phyloP scores from a whole-genome alignment of 2,797 vertebrate species.

The Eptatretus atami region DNA sequence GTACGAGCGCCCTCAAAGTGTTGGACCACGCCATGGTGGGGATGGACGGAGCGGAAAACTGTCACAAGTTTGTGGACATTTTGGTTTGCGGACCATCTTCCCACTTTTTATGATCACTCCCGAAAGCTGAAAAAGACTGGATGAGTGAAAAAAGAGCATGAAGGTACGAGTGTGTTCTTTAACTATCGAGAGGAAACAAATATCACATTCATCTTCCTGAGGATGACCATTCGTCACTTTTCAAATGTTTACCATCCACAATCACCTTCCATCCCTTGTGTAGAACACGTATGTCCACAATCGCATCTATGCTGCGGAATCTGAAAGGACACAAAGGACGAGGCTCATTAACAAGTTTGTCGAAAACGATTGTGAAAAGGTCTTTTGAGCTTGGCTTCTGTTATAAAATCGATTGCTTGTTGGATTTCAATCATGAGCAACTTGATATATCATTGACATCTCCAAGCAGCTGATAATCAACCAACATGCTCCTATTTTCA shows the following conservation, averaged over 20 bases:
- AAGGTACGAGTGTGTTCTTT: conserved; percentile 29
- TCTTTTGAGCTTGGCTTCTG: conserved; percentile 10
- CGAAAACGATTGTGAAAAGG: conserved; percentile 94
- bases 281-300: conserved; percentile 85
- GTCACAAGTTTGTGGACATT: conserved; percentile 92
- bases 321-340: conserved; percentile 79
- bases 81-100: conserved; percentile 65
- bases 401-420: background rate
- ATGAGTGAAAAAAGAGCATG: conserved; percentile 66
- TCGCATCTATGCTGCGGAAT: conserved; percentile 77
- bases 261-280: background rate
- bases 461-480: background rate
- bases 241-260: background rate
- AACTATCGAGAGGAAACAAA: background rate
- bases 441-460: background rate
- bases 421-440: background rate
- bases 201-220: background rate
- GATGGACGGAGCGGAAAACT: conserved; percentile 63
- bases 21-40: conserved; percentile 86
- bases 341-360: conserved; percentile 80
- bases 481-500: conserved; percentile 1
- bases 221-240: background rate
- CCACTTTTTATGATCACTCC: conserved; percentile 92
- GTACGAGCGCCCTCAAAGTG: conserved; percentile 66
- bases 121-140: conserved; percentile 68